Evolutionary conservation across 1,140 invertebrate species (phyloP).

Genomic region (Oncopeltus fasciatus): DNA sequence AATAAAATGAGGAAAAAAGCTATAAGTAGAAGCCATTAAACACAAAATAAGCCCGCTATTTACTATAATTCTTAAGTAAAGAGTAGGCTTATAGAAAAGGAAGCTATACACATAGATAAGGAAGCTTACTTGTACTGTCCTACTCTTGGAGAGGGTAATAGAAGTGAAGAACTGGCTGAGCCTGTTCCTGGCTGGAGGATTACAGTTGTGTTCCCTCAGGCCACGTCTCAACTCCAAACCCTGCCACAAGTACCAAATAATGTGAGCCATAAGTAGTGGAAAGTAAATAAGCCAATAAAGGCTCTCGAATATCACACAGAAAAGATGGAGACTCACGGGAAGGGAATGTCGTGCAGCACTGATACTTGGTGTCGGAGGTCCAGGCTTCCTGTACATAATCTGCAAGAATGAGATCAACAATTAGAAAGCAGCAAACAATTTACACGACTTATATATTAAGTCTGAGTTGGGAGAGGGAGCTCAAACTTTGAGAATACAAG

Average conservation of each 20-base stretch:
- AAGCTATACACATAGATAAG: no score
- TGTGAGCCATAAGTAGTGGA: background rate
- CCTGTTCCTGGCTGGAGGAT: background rate
- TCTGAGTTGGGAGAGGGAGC: no score
- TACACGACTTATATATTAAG: no score
- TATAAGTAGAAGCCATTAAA: no score
- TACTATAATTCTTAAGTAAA: no score
- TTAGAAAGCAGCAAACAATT: no score
- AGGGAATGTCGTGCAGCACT: slow-evolving; percentile 47
- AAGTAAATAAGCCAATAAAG: background rate
- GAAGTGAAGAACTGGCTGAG: background rate
- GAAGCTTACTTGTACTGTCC: background rate
- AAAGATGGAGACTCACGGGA: slow-evolving; percentile 29
- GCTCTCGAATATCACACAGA: background rate
- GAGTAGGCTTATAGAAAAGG: no score
- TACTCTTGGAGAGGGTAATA: background rate
- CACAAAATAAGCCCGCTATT: no score
- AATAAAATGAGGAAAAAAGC: no score
- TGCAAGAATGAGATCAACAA: slow-evolving; percentile 23
- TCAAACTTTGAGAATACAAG: no score
- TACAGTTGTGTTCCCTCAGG: background rate
- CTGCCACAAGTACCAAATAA: slow-evolving; percentile 1
- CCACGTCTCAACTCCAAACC: background rate
- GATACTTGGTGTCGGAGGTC: slow-evolving; percentile 65
- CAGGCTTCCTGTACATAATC: slow-evolving; percentile 61